Evolutionary conservation across 2,113 vertebrate genomes (phyloP).

Genomic region (Strix uralensis): DNA sequence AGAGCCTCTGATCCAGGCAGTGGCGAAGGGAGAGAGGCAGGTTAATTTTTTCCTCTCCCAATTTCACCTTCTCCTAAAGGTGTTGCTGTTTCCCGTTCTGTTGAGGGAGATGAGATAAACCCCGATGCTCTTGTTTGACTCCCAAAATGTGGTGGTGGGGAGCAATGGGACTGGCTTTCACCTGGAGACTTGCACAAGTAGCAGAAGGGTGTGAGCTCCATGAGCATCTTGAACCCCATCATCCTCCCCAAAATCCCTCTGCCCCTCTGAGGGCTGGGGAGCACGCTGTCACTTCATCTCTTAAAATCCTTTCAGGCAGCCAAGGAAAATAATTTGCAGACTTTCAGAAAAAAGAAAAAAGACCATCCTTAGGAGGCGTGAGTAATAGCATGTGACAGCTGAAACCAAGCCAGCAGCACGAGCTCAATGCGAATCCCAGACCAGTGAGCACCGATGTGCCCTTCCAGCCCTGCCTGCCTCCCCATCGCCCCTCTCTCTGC

Average conservation of each 20-base stretch:
- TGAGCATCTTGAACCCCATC: background rate
- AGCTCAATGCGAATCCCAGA: rapidly evolving
- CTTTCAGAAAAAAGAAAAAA: background rate
- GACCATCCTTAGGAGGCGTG: background rate
- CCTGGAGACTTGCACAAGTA: background rate
- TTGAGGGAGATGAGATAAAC: background rate
- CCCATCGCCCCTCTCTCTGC: rapidly evolving
- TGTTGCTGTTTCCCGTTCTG: background rate
- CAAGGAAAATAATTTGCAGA: background rate
- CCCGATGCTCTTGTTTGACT: background rate
- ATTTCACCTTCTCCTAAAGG: background rate
- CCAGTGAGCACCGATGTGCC: rapidly evolving
- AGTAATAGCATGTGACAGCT: background rate
- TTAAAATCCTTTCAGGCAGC: background rate
- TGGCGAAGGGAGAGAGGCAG: background rate
- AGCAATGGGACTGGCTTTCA: background rate
- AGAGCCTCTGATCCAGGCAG: background rate
- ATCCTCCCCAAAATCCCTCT: background rate
- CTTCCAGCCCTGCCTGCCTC: background rate
- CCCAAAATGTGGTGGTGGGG: background rate
- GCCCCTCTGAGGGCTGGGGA: rapidly evolving
- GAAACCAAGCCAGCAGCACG: background rate
- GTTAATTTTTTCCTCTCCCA: background rate
- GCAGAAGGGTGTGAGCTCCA: background rate
- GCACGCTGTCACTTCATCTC: background rate